Conservation (phyloP, 2,888 invertebrate species). For the Eucriotettix oculatus region DNA sequence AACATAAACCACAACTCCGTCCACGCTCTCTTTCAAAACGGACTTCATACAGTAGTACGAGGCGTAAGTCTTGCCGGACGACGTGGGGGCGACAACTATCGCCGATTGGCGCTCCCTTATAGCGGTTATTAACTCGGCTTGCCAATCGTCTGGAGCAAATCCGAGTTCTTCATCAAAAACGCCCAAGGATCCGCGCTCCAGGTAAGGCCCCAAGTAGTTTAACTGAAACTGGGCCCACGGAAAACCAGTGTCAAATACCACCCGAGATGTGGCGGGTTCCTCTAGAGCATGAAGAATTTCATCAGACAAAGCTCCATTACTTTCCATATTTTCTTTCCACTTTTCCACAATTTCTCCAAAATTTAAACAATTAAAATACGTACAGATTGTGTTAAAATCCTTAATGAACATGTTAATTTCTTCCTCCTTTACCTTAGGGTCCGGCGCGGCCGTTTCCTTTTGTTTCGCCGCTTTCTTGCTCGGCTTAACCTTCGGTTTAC, state of each 20-base stretch:
- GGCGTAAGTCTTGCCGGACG: constrained; percentile 25
- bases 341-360: too few relatives aligned
- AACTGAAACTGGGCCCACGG: constrained; percentile 12
- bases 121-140: constrained; percentile 21
- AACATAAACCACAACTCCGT: constrained; percentile 10
- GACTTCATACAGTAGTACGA: constrained; percentile 25
- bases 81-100: constrained; percentile 24
- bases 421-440: too few relatives aligned
- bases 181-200: constrained; percentile 10
- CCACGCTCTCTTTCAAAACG: constrained; percentile 14
- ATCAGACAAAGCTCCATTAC: too few relatives aligned
- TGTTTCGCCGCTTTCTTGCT: too few relatives aligned
- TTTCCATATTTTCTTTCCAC: too few relatives aligned
- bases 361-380: too few relatives aligned
- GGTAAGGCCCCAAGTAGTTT: constrained; percentile 13
- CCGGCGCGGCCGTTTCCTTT: too few relatives aligned
- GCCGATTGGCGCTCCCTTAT: constrained; percentile 23
- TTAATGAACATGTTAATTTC: too few relatives aligned
- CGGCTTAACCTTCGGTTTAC: too few relatives aligned
- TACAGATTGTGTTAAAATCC: too few relatives aligned
- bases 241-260: background rate
- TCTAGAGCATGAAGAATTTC: too few relatives aligned
- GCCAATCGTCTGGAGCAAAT: constrained; percentile 24
- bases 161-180: constrained; percentile 10
- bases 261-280: too few relatives aligned